Conservation (phyloP, 2,888 invertebrate genomes). For the Theodoxus fluviatilis region DNA sequence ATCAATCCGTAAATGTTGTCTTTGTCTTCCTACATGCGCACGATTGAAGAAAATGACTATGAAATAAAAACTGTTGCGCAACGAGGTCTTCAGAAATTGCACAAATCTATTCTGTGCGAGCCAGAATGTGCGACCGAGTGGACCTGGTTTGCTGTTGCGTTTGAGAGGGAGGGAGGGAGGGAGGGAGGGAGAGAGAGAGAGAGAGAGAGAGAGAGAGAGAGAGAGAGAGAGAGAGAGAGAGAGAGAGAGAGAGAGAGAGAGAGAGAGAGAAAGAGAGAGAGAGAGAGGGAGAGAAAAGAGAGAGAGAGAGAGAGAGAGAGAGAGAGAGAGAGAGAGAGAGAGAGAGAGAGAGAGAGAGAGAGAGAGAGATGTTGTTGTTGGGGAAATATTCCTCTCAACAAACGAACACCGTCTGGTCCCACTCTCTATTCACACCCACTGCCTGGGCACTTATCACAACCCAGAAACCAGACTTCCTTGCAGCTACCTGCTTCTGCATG, state of each 20-base stretch:
- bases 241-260: background rate
- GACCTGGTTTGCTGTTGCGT: background rate
- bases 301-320: slow-evolving; percentile 8
- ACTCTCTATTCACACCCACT: background rate
- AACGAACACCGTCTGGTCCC: too few species aligned
- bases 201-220: background rate
- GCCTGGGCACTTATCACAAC: too few species aligned
- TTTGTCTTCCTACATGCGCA: too few species aligned
- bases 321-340: background rate
- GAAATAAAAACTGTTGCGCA: too few species aligned
- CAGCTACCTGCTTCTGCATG: too few species aligned
- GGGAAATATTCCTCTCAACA: too few species aligned
- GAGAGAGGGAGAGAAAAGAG: background rate
- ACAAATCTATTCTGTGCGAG: background rate
- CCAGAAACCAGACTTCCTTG: too few species aligned
- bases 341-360: background rate
- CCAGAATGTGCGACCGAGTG: background rate
- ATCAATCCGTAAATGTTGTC: too few species aligned
- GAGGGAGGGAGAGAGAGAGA: background rate
- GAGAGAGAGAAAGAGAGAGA: slow-evolving; percentile 2
- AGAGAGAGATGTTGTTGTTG: too few species aligned
- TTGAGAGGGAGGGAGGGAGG: background rate
- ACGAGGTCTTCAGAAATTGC: too few species aligned
- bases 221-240: background rate
- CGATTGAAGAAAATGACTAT: too few species aligned